Evolutionary conservation across 2,888 invertebrate genomes (phyloP).

Genomic region (Corbicula japonica): DNA sequence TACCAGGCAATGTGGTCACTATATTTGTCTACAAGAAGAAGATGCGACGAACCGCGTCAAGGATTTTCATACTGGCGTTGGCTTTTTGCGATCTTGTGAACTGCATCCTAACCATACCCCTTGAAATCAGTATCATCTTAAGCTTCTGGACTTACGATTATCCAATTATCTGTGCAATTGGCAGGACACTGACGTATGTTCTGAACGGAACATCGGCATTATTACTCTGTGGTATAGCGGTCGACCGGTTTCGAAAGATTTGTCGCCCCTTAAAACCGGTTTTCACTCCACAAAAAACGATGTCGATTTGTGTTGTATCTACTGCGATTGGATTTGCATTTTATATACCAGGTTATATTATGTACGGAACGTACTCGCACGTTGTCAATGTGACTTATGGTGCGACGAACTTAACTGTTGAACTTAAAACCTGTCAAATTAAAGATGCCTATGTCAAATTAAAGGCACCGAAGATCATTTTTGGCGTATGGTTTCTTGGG

Average conservation of each 20-base stretch:
- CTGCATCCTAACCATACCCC: constrained; percentile 64
- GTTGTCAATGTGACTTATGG: constrained; percentile 25
- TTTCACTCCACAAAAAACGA: constrained; percentile 62
- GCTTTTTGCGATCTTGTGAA: constrained; percentile 66
- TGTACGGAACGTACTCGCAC: constrained; percentile 62
- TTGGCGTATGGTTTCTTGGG: constrained; percentile 53
- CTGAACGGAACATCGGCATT: constrained; percentile 63
- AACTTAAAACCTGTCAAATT: constrained; percentile 55
- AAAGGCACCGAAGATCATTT: constrained; percentile 20
- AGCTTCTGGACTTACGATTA: constrained; percentile 51
- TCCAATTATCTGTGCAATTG: constrained; percentile 43
- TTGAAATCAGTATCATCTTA: constrained; percentile 59
- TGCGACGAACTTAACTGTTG: not conserved
- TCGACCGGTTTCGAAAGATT: constrained; percentile 68
- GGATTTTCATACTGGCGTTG: constrained; percentile 63
- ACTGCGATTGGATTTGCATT: constrained; percentile 52
- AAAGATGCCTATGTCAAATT: constrained; percentile 41
- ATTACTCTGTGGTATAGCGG: constrained; percentile 60
- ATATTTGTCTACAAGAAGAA: constrained; percentile 53
- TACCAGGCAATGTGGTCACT: constrained; percentile 58
- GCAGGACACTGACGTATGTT: constrained; percentile 55
- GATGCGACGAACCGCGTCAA: constrained; percentile 63
- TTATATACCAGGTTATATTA: constrained; percentile 62
- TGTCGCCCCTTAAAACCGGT: constrained; percentile 66
- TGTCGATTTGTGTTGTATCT: constrained; percentile 49